Evolutionary conservation across 2,888 invertebrate genomes (phyloP).

Genomic region (Pammene aurita): DNA sequence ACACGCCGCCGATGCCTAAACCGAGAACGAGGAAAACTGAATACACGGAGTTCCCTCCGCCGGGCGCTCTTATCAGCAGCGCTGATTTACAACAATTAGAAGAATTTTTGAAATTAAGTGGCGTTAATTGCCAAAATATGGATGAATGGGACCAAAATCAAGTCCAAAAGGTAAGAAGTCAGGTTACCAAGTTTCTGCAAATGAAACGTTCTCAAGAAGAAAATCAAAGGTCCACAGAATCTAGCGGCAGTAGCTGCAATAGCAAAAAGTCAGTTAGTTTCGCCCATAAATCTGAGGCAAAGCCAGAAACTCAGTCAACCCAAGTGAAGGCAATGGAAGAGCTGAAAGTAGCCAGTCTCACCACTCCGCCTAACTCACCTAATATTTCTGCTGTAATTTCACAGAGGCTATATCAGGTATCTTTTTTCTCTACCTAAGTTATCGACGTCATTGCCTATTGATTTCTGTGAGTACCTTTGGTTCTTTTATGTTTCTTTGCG

Average conservation of each 20-base stretch:
- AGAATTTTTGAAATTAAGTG: conserved; percentile 88
- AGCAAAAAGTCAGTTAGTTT: conserved; percentile 91
- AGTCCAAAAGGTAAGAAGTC: conserved; percentile 86
- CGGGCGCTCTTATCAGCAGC: conserved; percentile 81
- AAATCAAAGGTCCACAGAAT: conserved; percentile 83
- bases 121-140: conserved; percentile 86
- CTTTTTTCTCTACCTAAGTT: conserved; percentile 53
- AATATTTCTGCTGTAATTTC: conserved; percentile 86
- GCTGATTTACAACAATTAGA: conserved; percentile 87
- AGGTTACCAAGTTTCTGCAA: conserved; percentile 88
- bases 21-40: conserved; percentile 77
- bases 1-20: conserved; percentile 81
- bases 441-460: conserved; percentile 70
- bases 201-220: conserved; percentile 88
- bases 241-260: conserved; percentile 83
- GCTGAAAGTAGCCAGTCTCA: conserved; percentile 73
- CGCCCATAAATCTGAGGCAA: conserved; percentile 83
- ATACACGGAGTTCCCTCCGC: conserved; percentile 78
- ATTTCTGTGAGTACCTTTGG: conserved; percentile 78
- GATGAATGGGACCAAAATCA: conserved; percentile 88
- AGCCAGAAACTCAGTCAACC: conserved; percentile 66
- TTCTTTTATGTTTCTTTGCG: conserved; percentile 60
- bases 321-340: conserved; percentile 80
- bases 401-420: conserved; percentile 84
- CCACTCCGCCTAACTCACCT: conserved; percentile 89